Percentiles rank a stretch among this genome's conserved stretches.
phyloP scores from a whole-genome alignment of 2,797 vertebrate species.

The Hydrocynus forskahlii region DNA sequence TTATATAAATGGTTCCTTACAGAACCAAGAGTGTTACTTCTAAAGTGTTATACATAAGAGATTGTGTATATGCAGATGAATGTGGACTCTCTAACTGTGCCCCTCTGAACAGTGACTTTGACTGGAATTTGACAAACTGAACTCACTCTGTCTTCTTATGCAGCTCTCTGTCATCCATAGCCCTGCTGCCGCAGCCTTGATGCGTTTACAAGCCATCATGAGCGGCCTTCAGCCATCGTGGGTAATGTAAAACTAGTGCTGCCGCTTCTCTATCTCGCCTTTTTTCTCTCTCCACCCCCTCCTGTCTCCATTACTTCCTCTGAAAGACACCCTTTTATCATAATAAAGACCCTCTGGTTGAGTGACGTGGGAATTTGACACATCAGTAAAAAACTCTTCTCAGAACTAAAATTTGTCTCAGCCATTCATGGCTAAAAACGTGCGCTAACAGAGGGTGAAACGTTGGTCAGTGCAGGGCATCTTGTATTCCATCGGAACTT shows the following conservation, averaged over 20 bases:
- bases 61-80: too few relatives aligned
- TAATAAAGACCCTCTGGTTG: constrained; percentile 16
- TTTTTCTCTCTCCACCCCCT: constrained; percentile 9
- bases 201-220: constrained; percentile 68
- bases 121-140: background rate
- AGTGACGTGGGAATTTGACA: constrained; percentile 2
- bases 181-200: constrained; percentile 64
- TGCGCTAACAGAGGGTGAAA: background rate
- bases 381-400: constrained; percentile 11
- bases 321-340: constrained; percentile 1
- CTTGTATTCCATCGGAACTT: background rate
- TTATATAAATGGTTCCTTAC: too few relatives aligned
- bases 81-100: background rate
- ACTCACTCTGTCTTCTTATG: constrained; percentile 6
- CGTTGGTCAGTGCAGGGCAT: background rate
- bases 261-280: constrained; percentile 33
- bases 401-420: background rate
- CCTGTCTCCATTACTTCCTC: background rate
- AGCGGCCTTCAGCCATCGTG: constrained; percentile 63
- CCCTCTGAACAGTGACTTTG: background rate
- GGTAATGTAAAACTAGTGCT: constrained; percentile 57
- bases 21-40: too few relatives aligned
- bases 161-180: constrained; percentile 7
- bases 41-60: too few relatives aligned
- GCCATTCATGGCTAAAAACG: background rate